These are phyloP conservation scores for Lates japonicus DNA, from an alignment of 2,797 vertebrate species.

Conservation along the genomic window DNA sequence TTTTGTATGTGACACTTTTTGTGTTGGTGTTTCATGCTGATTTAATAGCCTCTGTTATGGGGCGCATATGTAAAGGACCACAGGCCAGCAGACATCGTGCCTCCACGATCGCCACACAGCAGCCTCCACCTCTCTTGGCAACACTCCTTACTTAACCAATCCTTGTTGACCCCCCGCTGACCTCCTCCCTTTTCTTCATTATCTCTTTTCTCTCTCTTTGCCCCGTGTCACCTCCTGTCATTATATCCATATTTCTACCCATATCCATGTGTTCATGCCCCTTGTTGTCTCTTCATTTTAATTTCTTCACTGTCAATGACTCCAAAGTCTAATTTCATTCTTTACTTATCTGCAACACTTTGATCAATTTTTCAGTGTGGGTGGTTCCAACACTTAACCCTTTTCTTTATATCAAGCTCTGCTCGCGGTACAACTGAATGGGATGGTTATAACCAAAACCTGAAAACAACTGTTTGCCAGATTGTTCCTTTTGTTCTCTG, in stretches of 20 bases:
- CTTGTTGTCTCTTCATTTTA: neutral
- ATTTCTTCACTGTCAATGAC: conserved; percentile 21
- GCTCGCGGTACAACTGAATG: neutral
- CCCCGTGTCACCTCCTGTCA: neutral
- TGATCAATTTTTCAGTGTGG: conserved; percentile 21
- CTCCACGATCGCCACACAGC: conserved; percentile 44
- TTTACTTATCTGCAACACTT: conserved; percentile 27
- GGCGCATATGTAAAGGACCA: conserved; percentile 61
- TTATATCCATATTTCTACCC: conserved; percentile 5
- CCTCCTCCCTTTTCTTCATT: no score
- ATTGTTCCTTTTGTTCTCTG: conserved; percentile 6
- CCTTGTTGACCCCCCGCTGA: conserved; percentile 2
- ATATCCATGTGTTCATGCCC: neutral
- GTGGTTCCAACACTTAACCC: conserved; percentile 9
- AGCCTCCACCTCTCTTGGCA: conserved; percentile 24
- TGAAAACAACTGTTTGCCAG: conserved; percentile 24
- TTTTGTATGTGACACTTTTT: conserved; percentile 39
- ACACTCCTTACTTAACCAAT: conserved; percentile 26
- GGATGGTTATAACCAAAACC: neutral
- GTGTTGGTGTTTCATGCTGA: conserved; percentile 52
- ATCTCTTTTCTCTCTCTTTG: no score
- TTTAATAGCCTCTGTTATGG: conserved; percentile 57
- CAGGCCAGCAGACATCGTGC: conserved; percentile 62
- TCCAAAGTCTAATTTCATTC: conserved; percentile 29
- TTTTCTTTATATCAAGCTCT: conserved; percentile 16